phyloP scores from a whole-genome alignment of 2,888 invertebrate genomes.

The Lysandra bellargus region DNA sequence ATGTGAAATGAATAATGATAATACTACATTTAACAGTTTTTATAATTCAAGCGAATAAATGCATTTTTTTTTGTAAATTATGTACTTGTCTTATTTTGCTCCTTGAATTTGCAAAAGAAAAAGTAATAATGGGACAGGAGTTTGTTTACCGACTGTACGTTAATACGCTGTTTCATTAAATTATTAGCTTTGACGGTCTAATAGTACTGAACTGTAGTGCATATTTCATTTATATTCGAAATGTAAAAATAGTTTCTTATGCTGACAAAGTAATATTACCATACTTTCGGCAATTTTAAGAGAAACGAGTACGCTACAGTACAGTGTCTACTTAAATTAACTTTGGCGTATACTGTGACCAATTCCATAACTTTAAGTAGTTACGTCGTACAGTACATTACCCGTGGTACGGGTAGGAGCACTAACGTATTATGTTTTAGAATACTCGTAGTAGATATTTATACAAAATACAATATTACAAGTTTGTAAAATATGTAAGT shows the following conservation, averaged over 20 bases:
- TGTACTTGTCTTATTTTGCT: too few relatives aligned
- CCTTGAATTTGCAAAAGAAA: too few relatives aligned
- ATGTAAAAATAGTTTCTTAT: too few relatives aligned
- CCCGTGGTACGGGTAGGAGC: not conserved
- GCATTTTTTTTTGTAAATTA: too few relatives aligned
- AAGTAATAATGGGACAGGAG: too few relatives aligned
- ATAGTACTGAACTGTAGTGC: not conserved
- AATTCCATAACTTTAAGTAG: slow-evolving; percentile 45
- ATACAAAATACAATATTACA: not conserved
- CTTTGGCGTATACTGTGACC: slow-evolving; percentile 74
- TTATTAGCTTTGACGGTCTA: not conserved
- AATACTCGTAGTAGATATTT: too few relatives aligned
- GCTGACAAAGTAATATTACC: not conserved
- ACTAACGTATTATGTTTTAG: too few relatives aligned
- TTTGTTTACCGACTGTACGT: too few relatives aligned
- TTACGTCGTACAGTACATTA: slow-evolving; percentile 12
- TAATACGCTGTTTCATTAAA: not conserved
- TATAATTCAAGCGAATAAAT: too few relatives aligned
- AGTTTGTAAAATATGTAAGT: not conserved
- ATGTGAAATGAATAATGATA: too few relatives aligned
- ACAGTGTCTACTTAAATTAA: slow-evolving; percentile 46
- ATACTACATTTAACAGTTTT: too few relatives aligned
- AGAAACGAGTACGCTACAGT: not conserved
- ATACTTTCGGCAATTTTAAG: not conserved
- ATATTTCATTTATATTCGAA: not conserved